Evolutionary conservation across 2,113 vertebrate genomes (phyloP).

Genomic region (Cryptoleucopteryx plumbea): DNA sequence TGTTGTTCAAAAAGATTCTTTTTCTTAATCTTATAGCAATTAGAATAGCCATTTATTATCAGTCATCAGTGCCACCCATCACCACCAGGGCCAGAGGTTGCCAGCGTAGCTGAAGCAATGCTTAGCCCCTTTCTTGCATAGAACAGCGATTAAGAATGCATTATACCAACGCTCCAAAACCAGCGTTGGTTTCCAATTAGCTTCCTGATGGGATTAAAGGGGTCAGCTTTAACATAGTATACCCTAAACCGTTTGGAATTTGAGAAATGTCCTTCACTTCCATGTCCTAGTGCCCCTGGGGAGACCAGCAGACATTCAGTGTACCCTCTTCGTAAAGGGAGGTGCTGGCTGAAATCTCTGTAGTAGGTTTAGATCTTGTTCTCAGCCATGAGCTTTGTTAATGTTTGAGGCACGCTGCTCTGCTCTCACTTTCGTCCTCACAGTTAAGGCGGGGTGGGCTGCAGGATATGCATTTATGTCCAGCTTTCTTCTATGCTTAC

Average conservation of each 20-base stretch:
- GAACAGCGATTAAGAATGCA: not conserved
- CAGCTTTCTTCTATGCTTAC: not conserved
- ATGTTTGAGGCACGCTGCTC: not conserved
- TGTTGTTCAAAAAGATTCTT: not conserved
- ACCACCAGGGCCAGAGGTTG: not conserved
- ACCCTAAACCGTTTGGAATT: not conserved
- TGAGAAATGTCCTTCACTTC: not conserved
- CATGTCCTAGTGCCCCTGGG: not conserved
- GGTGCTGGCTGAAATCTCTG: not conserved
- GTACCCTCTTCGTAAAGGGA: not conserved
- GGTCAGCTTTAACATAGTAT: not conserved
- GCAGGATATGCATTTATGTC: not conserved
- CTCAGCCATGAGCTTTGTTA: not conserved
- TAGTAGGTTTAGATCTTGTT: not conserved
- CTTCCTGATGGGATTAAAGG: not conserved
- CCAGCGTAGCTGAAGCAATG: not conserved
- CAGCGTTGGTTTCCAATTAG: not conserved
- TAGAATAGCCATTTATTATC: not conserved
- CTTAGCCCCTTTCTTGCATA: not conserved
- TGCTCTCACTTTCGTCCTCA: not conserved
- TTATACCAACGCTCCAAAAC: not conserved
- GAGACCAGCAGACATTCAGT: not conserved
- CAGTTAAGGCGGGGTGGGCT: not conserved
- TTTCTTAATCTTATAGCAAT: not conserved
- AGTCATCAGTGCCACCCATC: not conserved